Evolutionary conservation across 2,113 vertebrate species (phyloP), one percentile per base, ranked within the genome.

Genomic region (Cichladusa arquata): DNA sequence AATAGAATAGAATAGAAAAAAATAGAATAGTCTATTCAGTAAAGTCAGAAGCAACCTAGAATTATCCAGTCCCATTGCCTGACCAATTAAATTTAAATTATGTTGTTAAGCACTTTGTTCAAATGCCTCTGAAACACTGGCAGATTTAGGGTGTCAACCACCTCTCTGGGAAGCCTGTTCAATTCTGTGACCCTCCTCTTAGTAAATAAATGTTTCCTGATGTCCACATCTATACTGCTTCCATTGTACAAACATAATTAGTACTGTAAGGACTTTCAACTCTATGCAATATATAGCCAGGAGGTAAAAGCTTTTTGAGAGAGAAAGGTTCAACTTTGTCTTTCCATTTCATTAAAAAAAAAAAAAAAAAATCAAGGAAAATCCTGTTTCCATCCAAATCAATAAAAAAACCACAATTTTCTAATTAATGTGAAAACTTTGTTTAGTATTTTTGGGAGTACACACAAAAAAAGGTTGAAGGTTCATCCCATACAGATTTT

Each of bases 61-160:
- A 25, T 0, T 5, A 45, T 26, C 24, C 50, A 71, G 47, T 45
- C 17, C 14, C 31, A 62, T 28, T 67, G 19, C 38, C 47, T 66
- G 42, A 70, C 22, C 14, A 60, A 0, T 29, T 64, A 51, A 72
- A 72, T 19, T 9, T 45, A 82, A 82, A n/a, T 26, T 1, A 28
- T 25, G 3, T 28, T n/a, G 2, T 70, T 81, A n/a, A 74, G 19
- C 14, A 3, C 6, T 12, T 26, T 57, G 22, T 50, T 34, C 66
- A 88, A 94, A 86, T 20, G 23, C 7, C 6, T 80, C 25, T 87
- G 18, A 61, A 87, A 40, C 24, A 24, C 14, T 47, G 33, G 8
- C 11, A 50, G 6, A 2, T 23, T 24, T 54, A 10, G 2, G 38
- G 5, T 17, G 71, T n/a, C 1, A 0, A 19, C 1, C 19, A 53